Conservation (phyloP, 92 coral and sea anemone species). For the Actinernus sp. region DNA sequence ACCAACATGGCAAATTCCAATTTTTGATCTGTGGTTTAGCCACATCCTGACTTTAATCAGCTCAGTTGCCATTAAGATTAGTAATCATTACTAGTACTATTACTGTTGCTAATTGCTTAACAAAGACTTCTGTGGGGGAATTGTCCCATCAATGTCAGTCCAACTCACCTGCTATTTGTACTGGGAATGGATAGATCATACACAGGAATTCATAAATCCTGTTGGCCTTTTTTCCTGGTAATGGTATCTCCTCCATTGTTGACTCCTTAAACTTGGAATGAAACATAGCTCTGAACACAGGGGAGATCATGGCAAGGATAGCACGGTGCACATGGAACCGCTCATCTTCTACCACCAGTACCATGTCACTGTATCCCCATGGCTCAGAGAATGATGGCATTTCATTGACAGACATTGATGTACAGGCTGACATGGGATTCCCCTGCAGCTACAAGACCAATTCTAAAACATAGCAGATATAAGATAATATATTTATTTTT, state of each 20-base stretch:
- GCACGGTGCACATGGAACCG: slow-evolving; percentile 74
- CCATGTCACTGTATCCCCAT: slow-evolving; percentile 75
- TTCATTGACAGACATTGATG: slow-evolving; percentile 25
- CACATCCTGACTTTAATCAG: no score
- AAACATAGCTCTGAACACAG: slow-evolving; percentile 79
- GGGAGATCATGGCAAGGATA: slow-evolving; percentile 72
- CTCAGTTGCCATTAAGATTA: no score
- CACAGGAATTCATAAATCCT: slow-evolving; percentile 72
- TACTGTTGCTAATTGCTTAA: no score
- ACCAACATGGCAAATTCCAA: no score
- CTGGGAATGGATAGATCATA: slow-evolving; percentile 75
- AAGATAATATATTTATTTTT: no score
- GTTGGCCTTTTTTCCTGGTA: slow-evolving; percentile 75
- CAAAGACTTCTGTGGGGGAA: no score
- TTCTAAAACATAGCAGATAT: no score
- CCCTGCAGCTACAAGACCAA: no score
- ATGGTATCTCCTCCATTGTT: slow-evolving; percentile 61
- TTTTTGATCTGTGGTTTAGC: no score
- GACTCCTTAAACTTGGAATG: slow-evolving; percentile 79
- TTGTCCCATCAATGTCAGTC: no score
- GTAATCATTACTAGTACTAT: no score
- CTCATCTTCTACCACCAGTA: slow-evolving; percentile 65
- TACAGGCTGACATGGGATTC: no score
- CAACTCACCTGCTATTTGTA: slow-evolving; percentile 66
- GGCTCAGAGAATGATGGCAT: slow-evolving; percentile 71